phyloP scores from a whole-genome alignment of 2,797 vertebrate genomes.

The Morelia viridis region DNA sequence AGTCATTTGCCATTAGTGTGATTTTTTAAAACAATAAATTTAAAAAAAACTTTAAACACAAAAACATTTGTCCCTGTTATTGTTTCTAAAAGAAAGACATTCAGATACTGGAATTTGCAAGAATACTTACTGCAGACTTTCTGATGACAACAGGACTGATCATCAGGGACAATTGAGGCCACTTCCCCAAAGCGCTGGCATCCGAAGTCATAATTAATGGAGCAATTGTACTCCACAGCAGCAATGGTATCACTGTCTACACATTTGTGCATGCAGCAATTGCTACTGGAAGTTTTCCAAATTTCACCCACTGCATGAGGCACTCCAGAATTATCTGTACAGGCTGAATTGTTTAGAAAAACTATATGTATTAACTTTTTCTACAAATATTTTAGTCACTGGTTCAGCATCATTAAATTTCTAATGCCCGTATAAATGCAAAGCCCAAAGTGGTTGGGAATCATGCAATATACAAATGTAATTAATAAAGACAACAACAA shows the following conservation, averaged over 20 bases:
- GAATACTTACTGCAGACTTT: slow-evolving; percentile 85
- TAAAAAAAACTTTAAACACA: background rate
- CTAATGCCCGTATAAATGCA: background rate
- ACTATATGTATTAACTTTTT: background rate
- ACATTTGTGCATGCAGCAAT: slow-evolving; percentile 91
- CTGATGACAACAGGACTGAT: slow-evolving; percentile 86
- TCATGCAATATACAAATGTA: background rate
- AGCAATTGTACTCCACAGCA: slow-evolving; percentile 84
- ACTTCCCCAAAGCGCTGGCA: slow-evolving; percentile 85
- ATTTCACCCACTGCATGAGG: slow-evolving; percentile 86
- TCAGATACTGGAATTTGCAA: background rate
- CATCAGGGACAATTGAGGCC: slow-evolving; percentile 80
- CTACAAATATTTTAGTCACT: background rate
- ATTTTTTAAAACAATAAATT: background rate
- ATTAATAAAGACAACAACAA: background rate
- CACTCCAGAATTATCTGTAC: slow-evolving; percentile 86
- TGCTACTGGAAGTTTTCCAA: slow-evolving; percentile 87
- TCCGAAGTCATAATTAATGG: slow-evolving; percentile 58
- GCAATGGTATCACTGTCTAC: slow-evolving; percentile 83
- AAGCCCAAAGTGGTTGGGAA: background rate
- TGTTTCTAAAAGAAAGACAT: background rate
- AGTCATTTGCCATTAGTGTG: background rate
- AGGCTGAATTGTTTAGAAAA: slow-evolving; percentile 74
- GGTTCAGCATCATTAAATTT: accelerated
- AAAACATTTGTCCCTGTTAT: background rate